Evolutionary conservation across 1,140 invertebrate genomes (phyloP), one percentile per base, ranked within the genome.

Genomic region (Diachasma alloeum): DNA sequence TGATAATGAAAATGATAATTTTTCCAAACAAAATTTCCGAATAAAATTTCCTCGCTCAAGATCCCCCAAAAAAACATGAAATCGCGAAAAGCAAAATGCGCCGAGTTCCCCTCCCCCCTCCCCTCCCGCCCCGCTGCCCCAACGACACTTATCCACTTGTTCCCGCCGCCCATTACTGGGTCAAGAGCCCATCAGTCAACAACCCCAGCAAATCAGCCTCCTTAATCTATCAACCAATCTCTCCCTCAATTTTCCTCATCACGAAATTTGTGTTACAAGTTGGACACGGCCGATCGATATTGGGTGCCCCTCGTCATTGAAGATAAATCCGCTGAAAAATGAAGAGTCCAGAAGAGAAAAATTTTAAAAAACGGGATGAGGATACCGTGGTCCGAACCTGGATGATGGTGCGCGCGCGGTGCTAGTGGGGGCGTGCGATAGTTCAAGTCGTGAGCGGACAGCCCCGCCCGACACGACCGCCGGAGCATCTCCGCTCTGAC

Each of bases 341-440:
- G 44, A 66, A 63, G 19, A 44, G 19, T 13, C 1, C 9, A 42
- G 10, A 46, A 53, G 17, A 68, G n/a, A 19, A 75, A 75, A 24
- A 17, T 13, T 31, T 17, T 4, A 42, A 31, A 42, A 56, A 46
- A 6, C 36, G 9, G 24, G 59, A 63, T 63, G 59, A 39, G 68
- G 67, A 71, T 46, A 72, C 78, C 48, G 53, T 63, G 53, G 75
- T 79, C 76, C 81, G 84, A 87, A 88, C 85, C 85, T 86, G 83
- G 84, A 86, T 85, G 87, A 83, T 87, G 87, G 85, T 88, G 86
- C 86, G 86, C 86, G 87, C 85, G 87, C 84, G 88, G 86, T 89
- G 87, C 86, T 88, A 88, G 87, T 88, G 88, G 87, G 88, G 88
- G 88, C 88, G 88, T 90, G 88, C 86, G 88, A 90, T 90, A 90